These are phyloP conservation scores for Corapipo altera DNA, from an alignment of 2,113 vertebrate genomes.

Conservation along the genomic window DNA sequence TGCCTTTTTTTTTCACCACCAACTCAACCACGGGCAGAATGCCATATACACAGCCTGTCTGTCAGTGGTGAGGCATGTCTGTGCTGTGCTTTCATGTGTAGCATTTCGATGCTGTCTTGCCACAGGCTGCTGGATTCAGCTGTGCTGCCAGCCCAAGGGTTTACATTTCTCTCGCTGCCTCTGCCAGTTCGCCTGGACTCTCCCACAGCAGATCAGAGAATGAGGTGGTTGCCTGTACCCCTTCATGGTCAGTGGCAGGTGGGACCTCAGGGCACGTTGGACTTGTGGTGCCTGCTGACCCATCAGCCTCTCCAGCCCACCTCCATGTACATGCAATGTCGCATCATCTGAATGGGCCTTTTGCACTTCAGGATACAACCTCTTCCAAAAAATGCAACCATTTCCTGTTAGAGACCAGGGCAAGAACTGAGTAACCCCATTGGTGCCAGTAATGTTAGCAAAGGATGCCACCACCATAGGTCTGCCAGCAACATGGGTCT, in stretches of 20 bases:
- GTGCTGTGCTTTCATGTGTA: rapidly evolving
- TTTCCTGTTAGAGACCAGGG: not conserved
- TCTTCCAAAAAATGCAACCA: not conserved
- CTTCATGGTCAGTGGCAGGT: not conserved
- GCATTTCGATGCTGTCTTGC: not conserved
- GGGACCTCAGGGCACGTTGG: not conserved
- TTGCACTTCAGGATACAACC: rapidly evolving
- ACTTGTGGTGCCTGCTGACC: not conserved
- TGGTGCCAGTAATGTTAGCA: not conserved
- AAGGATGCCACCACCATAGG: rapidly evolving
- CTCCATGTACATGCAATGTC: rapidly evolving
- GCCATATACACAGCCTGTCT: not conserved
- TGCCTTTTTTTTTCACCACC: not conserved
- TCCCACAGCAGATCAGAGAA: not conserved
- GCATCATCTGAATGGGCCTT: not conserved
- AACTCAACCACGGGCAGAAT: not conserved
- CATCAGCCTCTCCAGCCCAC: not conserved
- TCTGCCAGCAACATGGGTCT: rapidly evolving
- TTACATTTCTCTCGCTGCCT: not conserved
- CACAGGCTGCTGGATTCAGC: not conserved
- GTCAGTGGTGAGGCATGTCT: not conserved
- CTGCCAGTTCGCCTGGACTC: not conserved
- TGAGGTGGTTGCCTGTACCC: not conserved
- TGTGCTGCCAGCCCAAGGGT: not conserved
- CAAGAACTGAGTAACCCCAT: not conserved